Base-by-base conservation (phyloP, 1,140 invertebrate species). In the Magallana angulata region DNA sequence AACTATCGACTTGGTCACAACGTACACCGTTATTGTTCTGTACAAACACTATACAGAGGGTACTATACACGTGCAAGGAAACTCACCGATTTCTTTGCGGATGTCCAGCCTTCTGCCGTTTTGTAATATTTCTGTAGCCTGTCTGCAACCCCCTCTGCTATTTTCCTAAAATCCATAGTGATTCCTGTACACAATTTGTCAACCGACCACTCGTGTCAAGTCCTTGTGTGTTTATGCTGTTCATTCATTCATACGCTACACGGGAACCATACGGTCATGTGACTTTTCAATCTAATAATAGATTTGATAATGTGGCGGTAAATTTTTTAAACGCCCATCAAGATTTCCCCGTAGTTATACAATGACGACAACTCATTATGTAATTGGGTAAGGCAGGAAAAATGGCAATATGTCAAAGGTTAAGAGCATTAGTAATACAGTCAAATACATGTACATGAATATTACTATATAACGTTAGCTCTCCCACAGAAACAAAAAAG, bases 41-140 rank as follows among this genome's bases (percentile, higher is more conserved):
- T 24, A 24, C 24, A 24, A 48, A 48, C 36, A 48, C 36, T 4
- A 24, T 24, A 48, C 36, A 48, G 36, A 3, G 36, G 36, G 36
- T 48, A 24, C 24, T 68, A 58, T 68, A 82, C 57, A 64, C 59
- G 58, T 82, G 24, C 36, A 7, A n/a, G n/a, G 36, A 24, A 59
- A 62, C 36, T 85, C 57, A 48, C 57, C 36, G 59, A 85, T 59
- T 60, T 59, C 16, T 48, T 85, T 9, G 59, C 11, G 0, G 57
- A 85, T 2, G 59, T 58, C 36, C 57, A 60, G 9, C 57, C 68
- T 14, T 86, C 85, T 18, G 57, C 16, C 6, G 85, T 71, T 62
- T 90, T 87, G 11, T 85, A 71, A 85, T 90, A 90, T 58, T 83
- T 85, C 30, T 89, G 90, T 64, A 90, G 76, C 80, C 82, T 87